Evolutionary conservation across 1,140 invertebrate genomes (phyloP).

Genomic region (Pteromalus puparum): DNA sequence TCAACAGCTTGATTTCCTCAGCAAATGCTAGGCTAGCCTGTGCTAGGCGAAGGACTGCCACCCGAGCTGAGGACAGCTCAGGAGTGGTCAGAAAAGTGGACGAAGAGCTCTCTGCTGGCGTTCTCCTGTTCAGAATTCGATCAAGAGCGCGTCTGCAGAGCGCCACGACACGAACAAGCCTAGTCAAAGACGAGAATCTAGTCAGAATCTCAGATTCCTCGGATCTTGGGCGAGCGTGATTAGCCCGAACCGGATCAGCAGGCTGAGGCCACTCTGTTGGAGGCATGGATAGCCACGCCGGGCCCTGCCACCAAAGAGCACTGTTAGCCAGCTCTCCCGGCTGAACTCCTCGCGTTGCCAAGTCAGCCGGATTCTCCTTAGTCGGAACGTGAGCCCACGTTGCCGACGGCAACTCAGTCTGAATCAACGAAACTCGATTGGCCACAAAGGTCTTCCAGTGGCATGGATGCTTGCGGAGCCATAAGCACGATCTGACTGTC

Average conservation of each 20-base stretch:
- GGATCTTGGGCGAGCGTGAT: too few relatives aligned
- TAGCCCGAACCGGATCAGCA: too few relatives aligned
- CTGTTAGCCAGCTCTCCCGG: not conserved
- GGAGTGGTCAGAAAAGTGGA: not conserved
- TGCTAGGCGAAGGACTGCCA: not conserved
- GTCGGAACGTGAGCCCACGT: slow-evolving; percentile 10
- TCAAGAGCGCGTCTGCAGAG: too few relatives aligned
- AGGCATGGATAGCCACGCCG: not conserved
- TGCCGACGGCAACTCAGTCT: not conserved
- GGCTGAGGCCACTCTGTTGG: too few relatives aligned
- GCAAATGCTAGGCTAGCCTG: not conserved
- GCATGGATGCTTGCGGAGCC: not conserved
- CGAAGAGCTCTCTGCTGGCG: not conserved
- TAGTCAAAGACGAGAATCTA: too few relatives aligned
- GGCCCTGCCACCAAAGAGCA: not conserved
- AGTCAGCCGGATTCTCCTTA: slow-evolving; percentile 17
- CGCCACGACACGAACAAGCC: too few relatives aligned
- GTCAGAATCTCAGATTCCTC: too few relatives aligned
- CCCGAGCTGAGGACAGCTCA: not conserved
- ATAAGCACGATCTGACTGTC: not conserved
- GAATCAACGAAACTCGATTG: not conserved
- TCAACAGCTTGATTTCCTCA: not conserved
- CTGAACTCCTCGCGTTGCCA: too few relatives aligned
- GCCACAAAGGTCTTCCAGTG: slow-evolving; percentile 1
- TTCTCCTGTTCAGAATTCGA: not conserved